Base-by-base conservation (phyloP, 2,797 vertebrate genomes). In the Schizopygopsis malacanthus region DNA sequence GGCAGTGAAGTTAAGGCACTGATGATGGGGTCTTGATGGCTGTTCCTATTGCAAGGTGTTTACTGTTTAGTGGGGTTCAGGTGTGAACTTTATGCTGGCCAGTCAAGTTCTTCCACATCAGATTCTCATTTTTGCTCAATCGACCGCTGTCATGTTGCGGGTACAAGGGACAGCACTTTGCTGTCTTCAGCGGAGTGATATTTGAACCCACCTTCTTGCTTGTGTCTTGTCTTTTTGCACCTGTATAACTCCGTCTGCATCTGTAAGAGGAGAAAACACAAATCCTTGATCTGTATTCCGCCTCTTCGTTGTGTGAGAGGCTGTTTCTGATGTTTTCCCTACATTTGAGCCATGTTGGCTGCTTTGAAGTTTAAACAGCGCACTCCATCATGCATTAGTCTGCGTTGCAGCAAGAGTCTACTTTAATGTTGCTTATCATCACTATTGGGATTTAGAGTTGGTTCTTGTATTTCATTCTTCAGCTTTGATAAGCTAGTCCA, bases 281-380 rank as follows among this genome's bases (percentile, higher is more conserved):
- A 65, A 75, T 83, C 82, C 82, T 76, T 65, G 43, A 83, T 83
- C 54, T 83, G 50, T 75, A 39, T 83, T 65, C 71, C 81, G 28
- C 81, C 81, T 63, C 71, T 28, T 75, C 56, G 4, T 75, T 28
- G 18, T 3, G 6, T 28, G 39, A 73, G 54, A 50, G 70, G 7
- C 52, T 20, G 6, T 83, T 82, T 73, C 47, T 54, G 43, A 65
- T 67, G 13, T 84, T 83, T 75, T 73, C 33, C 33, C 5, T 67
- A n/a, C 45, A 52, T 78, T 78, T 54, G 1, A 33, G 61, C 47
- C 61, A 67, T 41, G 73, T 43, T 83, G 54, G 11, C 54, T 37
- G 12, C 70, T 84, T 69, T 77, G 61, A 69, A 52, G 56, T 76
- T 20, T 72, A 83, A 65, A 56, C 56, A 4, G 11, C 10, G 4